Evolutionary conservation across 2,888 invertebrate species (phyloP).

Genomic region (Morinoia aosen): DNA sequence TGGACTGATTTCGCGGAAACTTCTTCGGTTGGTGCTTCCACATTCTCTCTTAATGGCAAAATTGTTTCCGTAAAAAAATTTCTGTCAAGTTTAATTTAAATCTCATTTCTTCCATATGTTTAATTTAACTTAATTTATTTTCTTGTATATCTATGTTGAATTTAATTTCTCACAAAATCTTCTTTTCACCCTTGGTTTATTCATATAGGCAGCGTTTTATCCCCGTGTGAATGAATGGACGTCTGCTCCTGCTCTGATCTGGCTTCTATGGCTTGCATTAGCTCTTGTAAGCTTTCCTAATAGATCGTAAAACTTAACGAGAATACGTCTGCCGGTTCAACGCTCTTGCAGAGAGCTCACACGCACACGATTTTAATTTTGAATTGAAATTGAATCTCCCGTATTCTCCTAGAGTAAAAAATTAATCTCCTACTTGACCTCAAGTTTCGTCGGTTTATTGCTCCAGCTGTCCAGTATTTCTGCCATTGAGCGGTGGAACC

Average conservation of each 20-base stretch:
- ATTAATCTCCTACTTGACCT: not conserved
- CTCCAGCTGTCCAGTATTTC: slow-evolving; percentile 1
- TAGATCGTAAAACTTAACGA: not conserved
- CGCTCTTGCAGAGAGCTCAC: not conserved
- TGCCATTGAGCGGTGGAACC: not conserved
- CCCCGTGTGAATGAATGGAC: not conserved
- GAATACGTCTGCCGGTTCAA: not conserved
- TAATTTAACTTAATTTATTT: too few species aligned
- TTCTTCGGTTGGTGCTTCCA: not conserved
- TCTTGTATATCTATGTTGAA: too few species aligned
- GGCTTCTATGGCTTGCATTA: not conserved
- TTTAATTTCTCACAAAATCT: too few species aligned
- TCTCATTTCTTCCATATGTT: too few species aligned
- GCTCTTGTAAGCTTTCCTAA: not conserved
- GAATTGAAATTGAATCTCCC: slow-evolving; percentile 3
- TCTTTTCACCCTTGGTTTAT: not conserved
- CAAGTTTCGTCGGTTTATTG: not conserved
- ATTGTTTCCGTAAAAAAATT: too few species aligned
- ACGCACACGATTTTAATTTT: not conserved
- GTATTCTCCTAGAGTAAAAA: not conserved
- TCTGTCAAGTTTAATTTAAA: too few species aligned
- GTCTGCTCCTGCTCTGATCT: not conserved
- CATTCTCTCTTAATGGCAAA: too few species aligned
- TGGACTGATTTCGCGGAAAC: not conserved
- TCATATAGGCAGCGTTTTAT: not conserved